A percentile compares a stretch with the other conserved stretches of the same genome.
Evolutionary conservation across 2,888 invertebrate species (phyloP).

Genomic region (Apodemia hepburni): DNA sequence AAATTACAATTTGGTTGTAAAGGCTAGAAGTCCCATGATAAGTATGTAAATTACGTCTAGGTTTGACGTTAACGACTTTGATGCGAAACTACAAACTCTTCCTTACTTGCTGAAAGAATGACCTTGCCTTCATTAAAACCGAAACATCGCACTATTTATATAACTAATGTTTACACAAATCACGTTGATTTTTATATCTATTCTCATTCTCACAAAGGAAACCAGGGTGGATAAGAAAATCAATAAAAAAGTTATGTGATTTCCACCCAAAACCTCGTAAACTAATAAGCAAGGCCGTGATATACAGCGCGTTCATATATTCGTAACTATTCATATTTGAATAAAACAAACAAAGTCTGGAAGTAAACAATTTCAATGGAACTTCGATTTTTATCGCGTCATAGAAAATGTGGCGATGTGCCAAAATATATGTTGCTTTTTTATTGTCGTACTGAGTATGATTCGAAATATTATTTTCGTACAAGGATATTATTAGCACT

Average conservation of each 20-base stretch:
- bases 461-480: slow-evolving; percentile 22
- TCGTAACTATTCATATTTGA: slow-evolving; percentile 23
- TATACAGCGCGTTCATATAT: slow-evolving; percentile 20
- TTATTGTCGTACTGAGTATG: slow-evolving; percentile 54
- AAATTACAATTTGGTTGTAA: neutral
- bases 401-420: slow-evolving; percentile 58
- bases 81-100: neutral
- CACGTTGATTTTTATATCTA: slow-evolving; percentile 2
- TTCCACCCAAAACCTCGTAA: slow-evolving; percentile 4
- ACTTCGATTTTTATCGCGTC: slow-evolving; percentile 68
- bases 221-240: slow-evolving; percentile 6
- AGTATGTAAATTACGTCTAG: slow-evolving; percentile 12
- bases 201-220: neutral
- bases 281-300: slow-evolving; percentile 9
- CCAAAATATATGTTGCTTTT: slow-evolving; percentile 56
- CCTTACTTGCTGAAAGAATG: neutral
- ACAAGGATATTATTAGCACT: neutral
- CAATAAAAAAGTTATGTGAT: slow-evolving; percentile 9
- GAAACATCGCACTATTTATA: neutral
- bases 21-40: slow-evolving; percentile 8
- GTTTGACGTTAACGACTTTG: slow-evolving; percentile 14
- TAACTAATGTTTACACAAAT: neutral
- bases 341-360: slow-evolving; percentile 32
- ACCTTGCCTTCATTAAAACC: neutral
- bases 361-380: slow-evolving; percentile 55